Percentiles rank a stretch among this genome's conserved stretches.
These are phyloP conservation scores for Mycetomoellerius zeteki DNA, from an alignment of 1,140 invertebrate species.

Conservation along the genomic window DNA sequence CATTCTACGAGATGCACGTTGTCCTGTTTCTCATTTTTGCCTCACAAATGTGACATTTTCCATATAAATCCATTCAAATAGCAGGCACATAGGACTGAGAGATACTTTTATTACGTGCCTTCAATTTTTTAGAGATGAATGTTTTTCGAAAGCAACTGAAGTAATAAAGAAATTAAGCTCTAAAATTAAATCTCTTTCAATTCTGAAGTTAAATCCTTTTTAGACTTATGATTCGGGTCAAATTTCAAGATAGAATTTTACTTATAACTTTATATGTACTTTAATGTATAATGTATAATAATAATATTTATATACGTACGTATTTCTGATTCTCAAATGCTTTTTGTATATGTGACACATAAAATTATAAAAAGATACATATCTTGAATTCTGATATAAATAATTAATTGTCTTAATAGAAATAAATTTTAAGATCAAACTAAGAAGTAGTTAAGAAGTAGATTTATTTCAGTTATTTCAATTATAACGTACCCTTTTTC, in stretches of 20 bases:
- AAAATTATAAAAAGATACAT: background rate
- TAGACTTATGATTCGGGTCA: background rate
- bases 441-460: constrained; percentile 29
- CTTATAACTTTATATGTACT: background rate
- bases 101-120: background rate
- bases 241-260: background rate
- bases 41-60: background rate
- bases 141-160: background rate
- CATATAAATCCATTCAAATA: constrained; percentile 26
- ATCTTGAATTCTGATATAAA: background rate
- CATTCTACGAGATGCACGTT: background rate
- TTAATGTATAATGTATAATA: background rate
- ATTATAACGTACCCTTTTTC: background rate
- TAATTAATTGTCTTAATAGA: background rate
- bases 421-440: background rate
- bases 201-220: background rate
- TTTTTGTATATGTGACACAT: background rate
- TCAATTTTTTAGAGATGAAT: background rate
- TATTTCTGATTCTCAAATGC: background rate
- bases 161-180: background rate
- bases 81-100: background rate
- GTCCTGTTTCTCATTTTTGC: constrained; percentile 7
- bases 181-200: too few relatives aligned
- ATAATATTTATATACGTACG: background rate
- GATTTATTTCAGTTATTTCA: background rate